phyloP scores from a whole-genome alignment of 1,140 invertebrate genomes.

The Drosophila murphyi region DNA sequence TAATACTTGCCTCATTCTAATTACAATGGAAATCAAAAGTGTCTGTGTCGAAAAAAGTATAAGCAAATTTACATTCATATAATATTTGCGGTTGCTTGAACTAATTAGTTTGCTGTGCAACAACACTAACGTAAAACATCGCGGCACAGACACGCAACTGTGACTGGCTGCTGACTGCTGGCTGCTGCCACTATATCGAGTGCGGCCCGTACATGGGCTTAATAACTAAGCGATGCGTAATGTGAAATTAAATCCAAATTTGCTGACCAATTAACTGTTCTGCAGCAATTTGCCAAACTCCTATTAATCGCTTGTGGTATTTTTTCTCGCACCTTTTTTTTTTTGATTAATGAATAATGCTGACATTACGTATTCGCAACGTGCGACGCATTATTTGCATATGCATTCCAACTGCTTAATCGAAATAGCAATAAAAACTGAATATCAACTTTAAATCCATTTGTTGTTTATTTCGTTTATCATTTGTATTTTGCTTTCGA shows the following conservation, averaged over 20 bases:
- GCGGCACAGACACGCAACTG: conserved; percentile 3
- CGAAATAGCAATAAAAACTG: conserved; percentile 15
- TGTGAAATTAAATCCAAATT: conserved; percentile 63
- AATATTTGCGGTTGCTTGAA: conserved; percentile 29
- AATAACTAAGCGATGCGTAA: conserved; percentile 61
- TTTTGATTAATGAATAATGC: conserved; percentile 72
- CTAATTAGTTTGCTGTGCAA: conserved; percentile 37
- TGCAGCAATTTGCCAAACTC: conserved; percentile 46
- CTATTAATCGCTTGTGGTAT: conserved; percentile 50
- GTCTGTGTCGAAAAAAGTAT: background rate
- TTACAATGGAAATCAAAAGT: background rate
- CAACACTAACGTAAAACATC: background rate
- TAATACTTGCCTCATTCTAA: background rate
- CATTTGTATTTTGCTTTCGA: background rate
- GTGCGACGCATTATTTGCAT: conserved; percentile 60
- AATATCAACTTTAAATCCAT: conserved; percentile 7
- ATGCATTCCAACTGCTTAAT: conserved; percentile 20
- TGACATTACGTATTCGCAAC: conserved; percentile 72
- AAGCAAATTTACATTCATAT: background rate
- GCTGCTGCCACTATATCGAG: background rate
- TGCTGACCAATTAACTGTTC: conserved; percentile 59
- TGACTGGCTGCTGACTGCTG: background rate
- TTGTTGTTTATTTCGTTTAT: conserved; percentile 13
- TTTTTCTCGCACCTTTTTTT: conserved; percentile 7
- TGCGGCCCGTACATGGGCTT: conserved; percentile 18